phyloP scores from a whole-genome alignment of 2,113 vertebrate species.

The Progne subis region DNA sequence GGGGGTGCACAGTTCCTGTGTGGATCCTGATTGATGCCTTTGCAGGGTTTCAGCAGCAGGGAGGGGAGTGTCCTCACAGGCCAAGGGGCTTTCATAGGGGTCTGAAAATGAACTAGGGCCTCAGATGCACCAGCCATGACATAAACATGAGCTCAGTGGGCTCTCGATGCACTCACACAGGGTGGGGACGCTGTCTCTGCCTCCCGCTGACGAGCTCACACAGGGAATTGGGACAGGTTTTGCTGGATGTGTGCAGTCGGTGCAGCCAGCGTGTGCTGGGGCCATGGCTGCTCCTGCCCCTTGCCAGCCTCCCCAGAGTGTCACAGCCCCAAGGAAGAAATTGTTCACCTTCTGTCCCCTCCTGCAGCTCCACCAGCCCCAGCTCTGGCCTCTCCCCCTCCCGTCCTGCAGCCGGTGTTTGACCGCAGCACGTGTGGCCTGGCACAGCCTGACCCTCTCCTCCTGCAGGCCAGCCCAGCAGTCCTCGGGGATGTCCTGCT shows the following conservation, averaged over 20 bases:
- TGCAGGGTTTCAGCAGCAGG: neutral
- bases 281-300: neutral
- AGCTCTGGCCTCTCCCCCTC: neutral
- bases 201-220: fast-evolving
- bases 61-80: neutral
- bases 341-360: neutral
- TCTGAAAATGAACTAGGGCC: neutral
- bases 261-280: fast-evolving
- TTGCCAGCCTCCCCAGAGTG: neutral
- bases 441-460: neutral
- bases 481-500: neutral
- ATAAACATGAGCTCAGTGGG: neutral
- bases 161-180: fast-evolving
- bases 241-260: fast-evolving
- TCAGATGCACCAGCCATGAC: neutral
- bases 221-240: neutral
- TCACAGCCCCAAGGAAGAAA: neutral
- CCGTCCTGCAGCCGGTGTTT: fast-evolving
- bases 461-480: neutral
- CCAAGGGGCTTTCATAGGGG: fast-evolving
- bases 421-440: neutral
- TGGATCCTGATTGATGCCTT: neutral
- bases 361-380: neutral
- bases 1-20: fast-evolving
- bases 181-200: neutral